A percentile compares a stretch with the other conserved stretches of the same genome.
Conservation (phyloP, 37 sponge, comb jelly and placozoan genomes). For the Spongilla lacustris region DNA sequence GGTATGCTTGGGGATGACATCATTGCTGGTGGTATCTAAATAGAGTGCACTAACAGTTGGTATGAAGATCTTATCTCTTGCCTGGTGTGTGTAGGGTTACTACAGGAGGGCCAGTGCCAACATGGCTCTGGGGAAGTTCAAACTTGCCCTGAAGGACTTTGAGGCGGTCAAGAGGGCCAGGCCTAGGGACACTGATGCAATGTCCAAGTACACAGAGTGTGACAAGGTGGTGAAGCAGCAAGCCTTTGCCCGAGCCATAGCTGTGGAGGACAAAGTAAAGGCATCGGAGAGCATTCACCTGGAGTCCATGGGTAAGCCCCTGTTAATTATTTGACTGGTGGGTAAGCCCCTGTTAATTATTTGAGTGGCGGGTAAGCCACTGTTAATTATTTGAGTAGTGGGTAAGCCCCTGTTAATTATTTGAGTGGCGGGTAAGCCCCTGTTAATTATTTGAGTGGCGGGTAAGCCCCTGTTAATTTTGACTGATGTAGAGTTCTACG, state of each 20-base stretch:
- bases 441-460: background rate
- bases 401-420: background rate
- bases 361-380: too few relatives aligned
- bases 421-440: conserved; percentile 3
- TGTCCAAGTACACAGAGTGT: conserved; percentile 81
- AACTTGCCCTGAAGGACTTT: conserved; percentile 89
- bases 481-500: too few relatives aligned
- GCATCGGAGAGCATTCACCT: conserved; percentile 67
- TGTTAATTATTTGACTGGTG: background rate
- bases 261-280: conserved; percentile 77
- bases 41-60: background rate
- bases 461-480: too few relatives aligned
- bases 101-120: conserved; percentile 96
- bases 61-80: background rate
- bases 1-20: too few relatives aligned
- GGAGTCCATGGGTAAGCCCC: conserved; percentile 56
- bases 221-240: conserved; percentile 87
- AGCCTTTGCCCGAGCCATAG: conserved; percentile 93
- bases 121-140: conserved; percentile 98
- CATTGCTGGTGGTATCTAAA: too few relatives aligned
- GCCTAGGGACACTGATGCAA: conserved; percentile 80
- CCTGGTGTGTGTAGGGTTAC: conserved; percentile 80
- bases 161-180: conserved; percentile 79
- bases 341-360: background rate
- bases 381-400: too few relatives aligned